Evolutionary conservation across 2,113 vertebrate species (phyloP), one percentile per base, ranked within the genome.

Genomic region (Edolisoma coerulescens): DNA sequence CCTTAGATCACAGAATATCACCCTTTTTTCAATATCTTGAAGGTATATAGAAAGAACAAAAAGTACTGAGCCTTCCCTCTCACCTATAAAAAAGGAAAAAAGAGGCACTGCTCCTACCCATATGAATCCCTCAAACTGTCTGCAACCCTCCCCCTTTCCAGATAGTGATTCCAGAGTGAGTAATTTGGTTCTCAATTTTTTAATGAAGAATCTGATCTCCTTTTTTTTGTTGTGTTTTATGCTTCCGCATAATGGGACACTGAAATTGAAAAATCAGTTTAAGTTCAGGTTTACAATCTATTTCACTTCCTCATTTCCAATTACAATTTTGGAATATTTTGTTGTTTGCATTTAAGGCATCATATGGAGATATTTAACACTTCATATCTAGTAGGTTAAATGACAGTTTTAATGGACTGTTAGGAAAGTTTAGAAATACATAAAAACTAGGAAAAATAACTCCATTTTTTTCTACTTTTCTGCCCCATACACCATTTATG

Each of bases 201-300:
- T 56, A 93, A 84, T 83, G 75, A 96, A 94, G 85, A 91, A 85
- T 90, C 67, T 79, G 78, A 83, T 95, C 52, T 92, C 28, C 14
- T 50, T 76, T 83, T 47, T 35, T 11, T 45, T 54, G 44, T 41
- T 84, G 17, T 79, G 11, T 61, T 95, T 95, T 94, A 94, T 93
- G 84, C 5, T 91, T 85, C 53, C 30, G 5, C 73, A 60, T 90
- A 95, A 96, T 85, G 54, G 74, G 57, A 94, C 42, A 57, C 20
- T 90, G 89, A 96, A 95, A 94, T 41, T 87, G 71, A 65, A 91
- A 94, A 82, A 84, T 85, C 49, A 26, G 63, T 74, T 91, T 94
- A 80, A 89, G 44, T 87, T 96, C 78, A 87, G 33, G 75, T 90
- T 96, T 96, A 89, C 75, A 91, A 82, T 95, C 89, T 91, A 61